phyloP scores from a whole-genome alignment of 2,113 vertebrate species.

The Cromileptes altivelis region DNA sequence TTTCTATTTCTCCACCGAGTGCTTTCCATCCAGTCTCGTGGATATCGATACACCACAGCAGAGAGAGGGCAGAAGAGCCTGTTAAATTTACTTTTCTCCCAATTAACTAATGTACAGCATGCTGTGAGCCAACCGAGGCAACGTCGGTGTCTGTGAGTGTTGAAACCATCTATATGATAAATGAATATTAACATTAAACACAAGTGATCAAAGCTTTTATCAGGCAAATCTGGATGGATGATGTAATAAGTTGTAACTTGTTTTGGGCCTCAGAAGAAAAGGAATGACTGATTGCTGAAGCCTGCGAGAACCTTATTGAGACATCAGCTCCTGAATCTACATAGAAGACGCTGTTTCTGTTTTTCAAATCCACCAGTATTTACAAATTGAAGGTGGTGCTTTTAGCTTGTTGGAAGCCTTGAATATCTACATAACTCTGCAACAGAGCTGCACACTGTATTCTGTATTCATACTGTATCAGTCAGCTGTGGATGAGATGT shows the following conservation, averaged over 20 bases:
- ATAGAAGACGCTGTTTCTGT: neutral
- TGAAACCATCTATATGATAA: slow-evolving; percentile 27
- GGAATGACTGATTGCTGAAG: slow-evolving; percentile 21
- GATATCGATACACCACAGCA: too few species aligned
- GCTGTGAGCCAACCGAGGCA: neutral
- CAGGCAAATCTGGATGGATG: slow-evolving; percentile 40
- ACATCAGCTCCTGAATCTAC: neutral
- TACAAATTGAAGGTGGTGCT: neutral
- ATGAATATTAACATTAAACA: slow-evolving; percentile 37
- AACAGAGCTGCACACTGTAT: neutral
- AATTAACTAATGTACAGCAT: neutral
- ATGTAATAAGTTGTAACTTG: slow-evolving; percentile 66
- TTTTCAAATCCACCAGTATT: slow-evolving; percentile 11
- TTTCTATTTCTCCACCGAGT: neutral
- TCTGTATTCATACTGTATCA: slow-evolving; percentile 19
- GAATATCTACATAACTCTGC: neutral
- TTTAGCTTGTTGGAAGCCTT: neutral
- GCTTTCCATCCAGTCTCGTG: neutral
- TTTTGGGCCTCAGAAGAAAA: slow-evolving; percentile 18
- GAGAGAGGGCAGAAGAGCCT: too few species aligned
- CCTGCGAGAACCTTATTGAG: neutral
- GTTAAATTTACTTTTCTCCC: neutral
- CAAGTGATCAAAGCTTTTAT: slow-evolving; percentile 39
- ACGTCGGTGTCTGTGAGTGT: neutral
- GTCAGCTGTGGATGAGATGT: slow-evolving; percentile 22